These are phyloP conservation scores for Agonopterix heracliana DNA, from an alignment of 2,888 invertebrate genomes.

Conservation along the genomic window DNA sequence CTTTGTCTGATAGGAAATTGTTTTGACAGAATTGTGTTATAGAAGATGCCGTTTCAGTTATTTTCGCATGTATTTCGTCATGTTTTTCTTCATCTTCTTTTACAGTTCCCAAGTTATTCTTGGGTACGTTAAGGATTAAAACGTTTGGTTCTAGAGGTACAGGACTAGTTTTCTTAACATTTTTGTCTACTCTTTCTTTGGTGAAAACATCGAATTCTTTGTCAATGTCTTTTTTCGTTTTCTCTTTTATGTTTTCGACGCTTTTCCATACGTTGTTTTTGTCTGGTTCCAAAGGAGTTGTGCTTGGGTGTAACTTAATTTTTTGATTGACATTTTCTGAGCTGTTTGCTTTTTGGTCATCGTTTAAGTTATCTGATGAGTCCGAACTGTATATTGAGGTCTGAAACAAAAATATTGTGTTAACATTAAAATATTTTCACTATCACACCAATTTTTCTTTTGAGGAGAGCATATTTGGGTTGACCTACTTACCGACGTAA, in stretches of 20 bases:
- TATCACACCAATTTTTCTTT: too few relatives aligned
- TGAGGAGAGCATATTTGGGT: too few relatives aligned
- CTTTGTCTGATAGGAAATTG: constrained; percentile 17
- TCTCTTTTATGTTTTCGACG: constrained; percentile 33
- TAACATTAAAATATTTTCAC: too few relatives aligned
- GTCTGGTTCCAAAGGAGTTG: constrained; percentile 56
- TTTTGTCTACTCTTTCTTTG: constrained; percentile 55
- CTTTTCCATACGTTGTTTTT: constrained; percentile 46
- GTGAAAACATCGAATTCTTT: constrained; percentile 68
- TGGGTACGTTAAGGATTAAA: constrained; percentile 42
- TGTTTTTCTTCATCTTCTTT: constrained; percentile 58
- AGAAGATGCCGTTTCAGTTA: constrained; percentile 45
- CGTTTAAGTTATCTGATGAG: constrained; percentile 47
- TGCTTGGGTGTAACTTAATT: constrained; percentile 36
- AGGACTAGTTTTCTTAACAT: constrained; percentile 27
- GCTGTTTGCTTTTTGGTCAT: constrained; percentile 36
- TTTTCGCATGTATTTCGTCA: constrained; percentile 37
- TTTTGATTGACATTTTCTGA: constrained; percentile 22
- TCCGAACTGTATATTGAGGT: constrained; percentile 54
- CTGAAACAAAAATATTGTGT: constrained; percentile 32
- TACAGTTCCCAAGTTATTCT: constrained; percentile 56
- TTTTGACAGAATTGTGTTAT: constrained; percentile 37
- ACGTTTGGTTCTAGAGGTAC: constrained; percentile 47
- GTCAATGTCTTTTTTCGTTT: constrained; percentile 37
- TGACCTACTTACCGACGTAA: too few relatives aligned